Conservation (phyloP, 2,888 invertebrate species). For the Meandrusa payeni region DNA sequence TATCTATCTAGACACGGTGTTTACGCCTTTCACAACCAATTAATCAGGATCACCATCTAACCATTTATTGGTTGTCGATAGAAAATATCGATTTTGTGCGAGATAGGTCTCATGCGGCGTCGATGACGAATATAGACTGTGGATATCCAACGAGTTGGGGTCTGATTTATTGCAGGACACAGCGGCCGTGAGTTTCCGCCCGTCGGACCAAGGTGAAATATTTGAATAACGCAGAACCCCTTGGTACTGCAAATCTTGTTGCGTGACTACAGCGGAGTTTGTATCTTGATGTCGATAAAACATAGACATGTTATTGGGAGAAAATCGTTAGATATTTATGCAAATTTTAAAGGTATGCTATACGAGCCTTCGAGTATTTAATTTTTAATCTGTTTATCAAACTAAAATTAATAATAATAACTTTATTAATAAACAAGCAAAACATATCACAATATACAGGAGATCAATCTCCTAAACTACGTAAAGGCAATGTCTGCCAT, state of each 20-base stretch:
- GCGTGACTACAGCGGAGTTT: conserved; percentile 39
- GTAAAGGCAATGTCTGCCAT: no score
- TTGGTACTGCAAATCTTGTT: no score
- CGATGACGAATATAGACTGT: conserved; percentile 28
- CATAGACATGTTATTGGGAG: conserved; percentile 37
- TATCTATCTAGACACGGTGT: conserved; percentile 10
- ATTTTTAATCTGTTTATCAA: no score
- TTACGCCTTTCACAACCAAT: conserved; percentile 24
- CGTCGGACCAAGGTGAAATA: conserved; percentile 64
- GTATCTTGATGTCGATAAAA: conserved; percentile 43
- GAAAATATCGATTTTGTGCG: conserved; percentile 29
- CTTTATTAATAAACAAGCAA: no score
- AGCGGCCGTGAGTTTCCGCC: conserved; percentile 33
- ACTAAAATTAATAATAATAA: no score
- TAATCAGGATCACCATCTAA: conserved; percentile 25
- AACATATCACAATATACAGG: no score
- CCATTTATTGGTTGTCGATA: conserved; percentile 31
- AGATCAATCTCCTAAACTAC: no score
- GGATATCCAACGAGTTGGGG: conserved; percentile 27
- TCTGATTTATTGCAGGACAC: conserved; percentile 30
- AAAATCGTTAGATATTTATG: conserved; percentile 22
- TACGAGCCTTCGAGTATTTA: no score
- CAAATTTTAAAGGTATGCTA: no score
- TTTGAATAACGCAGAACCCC: conserved; percentile 56
- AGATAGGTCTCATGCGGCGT: conserved; percentile 26